Base-by-base conservation (phyloP, 2,888 invertebrate genomes). In the Uropetala carovei region DNA sequence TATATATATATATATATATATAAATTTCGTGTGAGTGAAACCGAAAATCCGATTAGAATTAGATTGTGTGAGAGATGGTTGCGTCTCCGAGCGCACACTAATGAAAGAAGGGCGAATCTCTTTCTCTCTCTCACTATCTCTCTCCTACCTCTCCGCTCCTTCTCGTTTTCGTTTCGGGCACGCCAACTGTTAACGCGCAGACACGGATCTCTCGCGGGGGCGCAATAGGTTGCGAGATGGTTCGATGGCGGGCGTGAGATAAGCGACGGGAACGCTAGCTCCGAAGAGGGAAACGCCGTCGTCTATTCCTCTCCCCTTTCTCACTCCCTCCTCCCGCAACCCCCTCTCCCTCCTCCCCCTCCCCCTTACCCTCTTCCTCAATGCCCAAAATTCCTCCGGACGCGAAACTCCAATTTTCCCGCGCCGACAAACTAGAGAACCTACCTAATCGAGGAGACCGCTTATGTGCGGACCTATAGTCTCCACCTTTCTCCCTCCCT, bases 21-120 rank as follows among this genome's bases (percentile, higher is more conserved):
- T n/a, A n/a, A n/a, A n/a, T n/a, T n/a, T n/a, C 82, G 82, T 82
- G 82, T 43, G 83, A 83, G 83, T 83, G 83, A 83, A 83, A 83
- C 57, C 14, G 83, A 83, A 56, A 83, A 83, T 83, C 83, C 83
- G 83, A 83, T 83, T 83, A 83, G n/a, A 18, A 56, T n/a, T 18
- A 83, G 83, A 83, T 83, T 83, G 83, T 83, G 83, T 56, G 83
- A 83, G 83, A 83, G 83, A 83, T 83, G 83, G 83, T 83, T 57
- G 16, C 83, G 83, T 57, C n/a, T 43, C 83, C 83, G 56, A 57
- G 83, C 18, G 56, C 83, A 56, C 83, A 57, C 56, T 83, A 83
- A 83, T 83, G 43, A 83, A 57, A 7, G 57, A 64, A n/a, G 16
- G 83, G 83, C n/a, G 43, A 43, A 43, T 43, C 43, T 43, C 5